Conservation (phyloP, 1,140 invertebrate genomes). For the Lutraria rhynchaena region DNA sequence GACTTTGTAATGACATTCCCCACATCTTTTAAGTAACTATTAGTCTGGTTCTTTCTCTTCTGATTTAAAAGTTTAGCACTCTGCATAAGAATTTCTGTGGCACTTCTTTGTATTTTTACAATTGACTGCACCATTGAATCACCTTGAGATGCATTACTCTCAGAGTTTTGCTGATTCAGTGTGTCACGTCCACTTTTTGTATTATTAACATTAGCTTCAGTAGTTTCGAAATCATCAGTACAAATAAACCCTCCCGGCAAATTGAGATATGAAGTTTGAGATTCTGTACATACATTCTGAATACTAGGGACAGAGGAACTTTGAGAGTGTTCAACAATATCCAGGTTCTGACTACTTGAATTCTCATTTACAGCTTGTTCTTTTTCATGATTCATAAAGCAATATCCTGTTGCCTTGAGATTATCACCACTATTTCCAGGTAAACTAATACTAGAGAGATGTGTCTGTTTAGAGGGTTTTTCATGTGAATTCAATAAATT, state of each 20-base stretch:
- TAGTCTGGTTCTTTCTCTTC: slow-evolving; percentile 1
- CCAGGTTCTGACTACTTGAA: no score
- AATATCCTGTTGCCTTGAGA: no score
- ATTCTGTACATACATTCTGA: slow-evolving; percentile 18
- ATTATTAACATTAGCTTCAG: neutral
- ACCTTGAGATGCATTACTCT: neutral
- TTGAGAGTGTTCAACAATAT: no score
- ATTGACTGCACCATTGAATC: neutral
- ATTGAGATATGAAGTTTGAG: slow-evolving; percentile 3
- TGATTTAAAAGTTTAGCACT: slow-evolving; percentile 29
- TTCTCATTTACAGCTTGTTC: no score
- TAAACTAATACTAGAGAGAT: no score
- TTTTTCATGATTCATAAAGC: no score
- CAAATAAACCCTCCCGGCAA: slow-evolving; percentile 15
- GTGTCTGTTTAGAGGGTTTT: no score
- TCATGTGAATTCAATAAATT: no score
- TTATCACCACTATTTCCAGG: no score
- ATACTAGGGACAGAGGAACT: neutral
- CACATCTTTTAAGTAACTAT: neutral
- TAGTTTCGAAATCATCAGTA: slow-evolving; percentile 3
- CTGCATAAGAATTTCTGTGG: slow-evolving; percentile 47
- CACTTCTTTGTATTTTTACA: slow-evolving; percentile 30
- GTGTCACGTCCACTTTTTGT: neutral
- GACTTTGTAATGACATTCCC: neutral
- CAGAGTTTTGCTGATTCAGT: neutral